Evolutionary conservation across 2,888 invertebrate genomes (phyloP).

Genomic region (Abscondita cerata): DNA sequence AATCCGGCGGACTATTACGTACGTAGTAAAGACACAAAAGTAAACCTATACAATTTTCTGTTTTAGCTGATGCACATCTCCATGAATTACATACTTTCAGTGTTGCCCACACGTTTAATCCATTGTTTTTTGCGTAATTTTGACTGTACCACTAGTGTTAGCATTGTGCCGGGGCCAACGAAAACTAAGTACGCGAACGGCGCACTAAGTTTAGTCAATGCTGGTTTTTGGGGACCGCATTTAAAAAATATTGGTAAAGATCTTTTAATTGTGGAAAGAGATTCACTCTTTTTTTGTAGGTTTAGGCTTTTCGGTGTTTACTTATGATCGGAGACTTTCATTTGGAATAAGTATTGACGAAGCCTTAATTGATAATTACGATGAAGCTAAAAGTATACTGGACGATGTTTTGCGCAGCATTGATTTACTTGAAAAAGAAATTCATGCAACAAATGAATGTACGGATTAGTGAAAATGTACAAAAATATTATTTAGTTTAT

Average conservation of each 20-base stretch:
- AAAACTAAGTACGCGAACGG: neutral
- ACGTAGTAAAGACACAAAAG: neutral
- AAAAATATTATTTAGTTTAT: too few relatives aligned
- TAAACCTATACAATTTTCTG: neutral
- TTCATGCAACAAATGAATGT: too few relatives aligned
- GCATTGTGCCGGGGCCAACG: neutral
- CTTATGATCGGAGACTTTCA: neutral
- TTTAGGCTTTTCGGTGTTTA: neutral
- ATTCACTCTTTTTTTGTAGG: neutral
- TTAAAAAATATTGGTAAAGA: slow-evolving; percentile 2
- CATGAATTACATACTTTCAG: neutral
- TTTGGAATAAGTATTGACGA: neutral
- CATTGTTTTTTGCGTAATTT: neutral
- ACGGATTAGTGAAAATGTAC: too few relatives aligned
- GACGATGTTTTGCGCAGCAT: neutral
- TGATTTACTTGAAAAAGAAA: neutral
- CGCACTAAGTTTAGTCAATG: neutral
- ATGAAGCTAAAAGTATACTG: neutral
- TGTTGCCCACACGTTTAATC: neutral
- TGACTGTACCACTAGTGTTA: neutral
- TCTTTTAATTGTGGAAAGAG: neutral
- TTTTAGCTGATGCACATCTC: neutral
- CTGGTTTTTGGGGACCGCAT: slow-evolving; percentile 1
- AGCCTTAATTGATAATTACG: neutral
- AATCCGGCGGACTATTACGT: neutral